These are phyloP conservation scores for Cryptophagus acutangulus DNA, from an alignment of 2,888 invertebrate genomes.

Conservation along the genomic window DNA sequence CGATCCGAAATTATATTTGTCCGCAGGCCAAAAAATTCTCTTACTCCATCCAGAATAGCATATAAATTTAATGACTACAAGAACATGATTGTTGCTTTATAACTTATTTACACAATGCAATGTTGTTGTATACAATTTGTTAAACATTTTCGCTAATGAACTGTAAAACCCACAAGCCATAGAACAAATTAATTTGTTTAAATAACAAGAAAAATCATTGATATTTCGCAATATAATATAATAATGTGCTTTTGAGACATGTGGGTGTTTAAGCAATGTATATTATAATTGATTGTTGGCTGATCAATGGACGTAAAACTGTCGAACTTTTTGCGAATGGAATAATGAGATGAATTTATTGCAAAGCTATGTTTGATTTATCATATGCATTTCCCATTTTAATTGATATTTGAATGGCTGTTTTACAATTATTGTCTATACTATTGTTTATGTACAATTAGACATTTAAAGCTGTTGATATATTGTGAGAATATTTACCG, in stretches of 20 bases:
- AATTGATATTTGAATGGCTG: slow-evolving; percentile 6
- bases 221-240: no score
- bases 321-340: no score
- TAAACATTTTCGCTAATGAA: background rate
- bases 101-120: background rate
- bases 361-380: slow-evolving; percentile 4
- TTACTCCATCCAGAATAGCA: no score
- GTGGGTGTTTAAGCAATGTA: no score
- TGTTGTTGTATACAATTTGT: background rate
- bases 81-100: no score
- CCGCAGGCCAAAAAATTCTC: slow-evolving; percentile 3
- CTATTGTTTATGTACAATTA: no score
- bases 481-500: no score
- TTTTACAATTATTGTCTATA: slow-evolving; percentile 4
- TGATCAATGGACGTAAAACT: no score
- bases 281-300: no score
- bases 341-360: slow-evolving; percentile 8
- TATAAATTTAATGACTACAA: no score
- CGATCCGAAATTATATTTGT: slow-evolving; percentile 2
- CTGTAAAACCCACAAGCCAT: background rate
- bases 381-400: slow-evolving; percentile 5
- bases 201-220: slow-evolving; percentile 1
- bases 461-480: no score
- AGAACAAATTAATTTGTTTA: background rate
- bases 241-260: no score